phyloP scores from a whole-genome alignment of 2,797 vertebrate species.

The Pyrocephalus nanus region DNA sequence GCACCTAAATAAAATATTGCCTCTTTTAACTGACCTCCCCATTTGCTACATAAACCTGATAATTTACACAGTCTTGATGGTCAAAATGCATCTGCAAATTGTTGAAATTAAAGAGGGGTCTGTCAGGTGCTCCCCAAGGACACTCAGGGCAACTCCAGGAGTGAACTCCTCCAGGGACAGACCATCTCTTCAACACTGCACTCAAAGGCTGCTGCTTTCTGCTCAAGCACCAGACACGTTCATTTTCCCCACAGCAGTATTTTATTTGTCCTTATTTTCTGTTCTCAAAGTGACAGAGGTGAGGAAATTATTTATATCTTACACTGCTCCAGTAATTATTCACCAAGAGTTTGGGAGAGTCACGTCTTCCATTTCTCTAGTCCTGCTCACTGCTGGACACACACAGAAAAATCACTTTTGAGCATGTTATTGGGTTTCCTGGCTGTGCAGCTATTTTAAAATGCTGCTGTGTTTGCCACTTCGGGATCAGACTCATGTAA shows the following conservation, averaged over 20 bases:
- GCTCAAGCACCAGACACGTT: not conserved
- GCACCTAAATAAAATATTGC: not conserved
- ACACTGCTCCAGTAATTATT: not conserved
- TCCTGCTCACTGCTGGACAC: not conserved
- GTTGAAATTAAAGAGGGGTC: not conserved
- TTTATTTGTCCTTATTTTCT: not conserved
- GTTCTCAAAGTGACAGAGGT: not conserved
- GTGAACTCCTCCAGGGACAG: not conserved
- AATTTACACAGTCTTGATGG: not conserved
- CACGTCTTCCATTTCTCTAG: not conserved
- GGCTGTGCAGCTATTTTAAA: not conserved
- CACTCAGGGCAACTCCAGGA: rapidly evolving
- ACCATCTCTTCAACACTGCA: not conserved
- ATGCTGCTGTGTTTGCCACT: constrained; percentile 4
- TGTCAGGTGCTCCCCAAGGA: not conserved
- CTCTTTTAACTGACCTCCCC: not conserved
- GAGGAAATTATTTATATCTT: not conserved
- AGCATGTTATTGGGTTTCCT: not conserved
- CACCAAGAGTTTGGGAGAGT: not conserved
- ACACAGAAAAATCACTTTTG: not conserved
- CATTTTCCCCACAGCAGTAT: not conserved
- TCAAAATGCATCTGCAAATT: not conserved
- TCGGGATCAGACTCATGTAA: not conserved
- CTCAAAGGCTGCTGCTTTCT: not conserved
- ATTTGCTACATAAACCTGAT: not conserved